Conservation (phyloP, 2,888 invertebrate species). For the Julus scandinavius region DNA sequence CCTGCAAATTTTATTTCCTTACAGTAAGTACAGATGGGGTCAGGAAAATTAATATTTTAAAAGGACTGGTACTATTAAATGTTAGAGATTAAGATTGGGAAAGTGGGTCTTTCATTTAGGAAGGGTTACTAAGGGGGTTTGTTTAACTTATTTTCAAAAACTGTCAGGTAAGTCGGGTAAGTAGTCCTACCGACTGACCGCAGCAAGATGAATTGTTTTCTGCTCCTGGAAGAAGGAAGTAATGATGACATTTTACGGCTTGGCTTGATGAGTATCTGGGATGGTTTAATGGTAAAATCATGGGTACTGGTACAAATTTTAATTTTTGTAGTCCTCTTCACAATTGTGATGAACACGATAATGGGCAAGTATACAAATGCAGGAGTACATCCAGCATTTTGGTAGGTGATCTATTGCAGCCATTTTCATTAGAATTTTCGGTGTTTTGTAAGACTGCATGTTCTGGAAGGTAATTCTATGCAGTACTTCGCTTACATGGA, state of each 20-base stretch:
- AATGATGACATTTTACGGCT: conserved; percentile 41
- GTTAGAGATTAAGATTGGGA: neutral
- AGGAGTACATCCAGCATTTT: conserved; percentile 4
- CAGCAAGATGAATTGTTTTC: conserved; percentile 29
- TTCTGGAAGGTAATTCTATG: neutral
- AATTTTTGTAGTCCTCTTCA: neutral
- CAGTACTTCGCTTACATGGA: neutral
- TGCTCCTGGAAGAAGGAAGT: conserved; percentile 50
- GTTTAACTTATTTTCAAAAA: conserved; percentile 53
- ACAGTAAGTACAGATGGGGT: neutral
- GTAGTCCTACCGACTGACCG: conserved; percentile 59
- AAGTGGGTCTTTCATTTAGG: conserved; percentile 35
- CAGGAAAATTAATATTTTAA: neutral
- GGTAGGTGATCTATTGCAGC: conserved; percentile 25
- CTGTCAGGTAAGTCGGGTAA: conserved; percentile 62
- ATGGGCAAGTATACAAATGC: neutral
- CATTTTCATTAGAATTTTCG: neutral
- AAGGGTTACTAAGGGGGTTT: neutral
- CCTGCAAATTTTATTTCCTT: no score
- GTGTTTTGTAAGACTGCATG: neutral
- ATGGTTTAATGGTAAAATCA: conserved; percentile 50
- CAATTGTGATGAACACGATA: neutral
- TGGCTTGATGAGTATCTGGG: conserved; percentile 45
- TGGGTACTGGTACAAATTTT: conserved; percentile 44
- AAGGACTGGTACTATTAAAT: neutral